A percentile compares a stretch with the other conserved stretches of the same genome.
These are phyloP conservation scores for Ochropleura leucogaster DNA, from an alignment of 2,888 invertebrate species.

Conservation along the genomic window DNA sequence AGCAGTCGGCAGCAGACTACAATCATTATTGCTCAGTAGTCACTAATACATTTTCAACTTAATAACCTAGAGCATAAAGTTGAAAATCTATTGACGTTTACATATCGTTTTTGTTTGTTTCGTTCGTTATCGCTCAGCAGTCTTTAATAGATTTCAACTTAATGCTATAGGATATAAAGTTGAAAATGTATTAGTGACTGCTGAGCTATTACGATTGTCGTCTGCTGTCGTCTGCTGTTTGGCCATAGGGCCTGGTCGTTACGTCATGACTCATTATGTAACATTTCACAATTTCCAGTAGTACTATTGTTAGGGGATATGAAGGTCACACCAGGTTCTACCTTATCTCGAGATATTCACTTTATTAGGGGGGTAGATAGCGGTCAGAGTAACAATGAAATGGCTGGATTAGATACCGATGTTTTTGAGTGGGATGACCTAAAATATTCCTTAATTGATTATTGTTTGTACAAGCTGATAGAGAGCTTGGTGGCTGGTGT, in stretches of 20 bases:
- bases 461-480: conserved; percentile 6
- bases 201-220: no score
- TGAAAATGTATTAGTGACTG: no score
- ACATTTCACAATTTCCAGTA: conserved; percentile 18
- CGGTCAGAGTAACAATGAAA: conserved; percentile 30
- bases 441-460: conserved; percentile 24
- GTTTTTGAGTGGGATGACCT: conserved; percentile 31
- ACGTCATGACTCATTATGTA: not conserved
- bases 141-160: no score
- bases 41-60: no score
- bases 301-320: conserved; percentile 13
- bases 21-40: no score
- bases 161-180: no score
- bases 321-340: conserved; percentile 23
- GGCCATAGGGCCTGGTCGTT: not conserved
- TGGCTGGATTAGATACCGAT: conserved; percentile 42
- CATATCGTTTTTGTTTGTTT: no score
- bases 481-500: not conserved
- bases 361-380: conserved; percentile 45
- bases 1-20: no score
- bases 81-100: no score
- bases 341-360: conserved; percentile 43
- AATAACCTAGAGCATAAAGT: no score
- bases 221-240: no score
- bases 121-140: no score